These are phyloP conservation scores for Pterois miles DNA, from an alignment of 2,797 vertebrate species.

Conservation along the genomic window DNA sequence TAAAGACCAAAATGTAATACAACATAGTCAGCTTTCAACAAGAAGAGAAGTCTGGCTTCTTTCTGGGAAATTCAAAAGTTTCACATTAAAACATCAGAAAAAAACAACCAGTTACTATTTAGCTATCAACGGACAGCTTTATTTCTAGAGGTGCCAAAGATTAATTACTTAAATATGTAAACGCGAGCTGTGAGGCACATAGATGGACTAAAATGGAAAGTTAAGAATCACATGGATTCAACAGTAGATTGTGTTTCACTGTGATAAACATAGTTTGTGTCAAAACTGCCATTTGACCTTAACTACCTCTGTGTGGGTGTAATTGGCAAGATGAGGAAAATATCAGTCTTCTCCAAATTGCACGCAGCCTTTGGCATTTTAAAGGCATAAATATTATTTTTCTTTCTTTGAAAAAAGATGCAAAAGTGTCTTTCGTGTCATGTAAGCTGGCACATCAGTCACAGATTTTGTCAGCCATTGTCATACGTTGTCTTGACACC, in stretches of 20 bases:
- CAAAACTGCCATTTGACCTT: slow-evolving; percentile 35
- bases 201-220: background rate
- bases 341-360: slow-evolving; percentile 17
- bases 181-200: background rate
- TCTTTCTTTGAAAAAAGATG: background rate
- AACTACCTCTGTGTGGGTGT: slow-evolving; percentile 30
- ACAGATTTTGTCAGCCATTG: background rate
- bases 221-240: background rate
- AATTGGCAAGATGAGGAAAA: slow-evolving; percentile 33
- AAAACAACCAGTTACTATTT: background rate
- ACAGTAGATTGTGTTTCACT: background rate
- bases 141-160: background rate
- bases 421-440: background rate
- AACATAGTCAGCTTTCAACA: background rate
- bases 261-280: slow-evolving; percentile 25
- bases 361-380: slow-evolving; percentile 27
- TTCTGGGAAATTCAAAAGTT: background rate
- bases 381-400: slow-evolving; percentile 8
- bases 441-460: background rate
- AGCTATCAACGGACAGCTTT: background rate
- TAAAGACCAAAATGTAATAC: background rate
- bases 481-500: background rate
- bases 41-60: background rate
- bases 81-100: background rate
- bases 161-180: background rate